Evolutionary conservation across 2,888 invertebrate genomes (phyloP), one percentile per base, ranked within the genome.

Genomic region (Scaptomyza caliginosa): DNA sequence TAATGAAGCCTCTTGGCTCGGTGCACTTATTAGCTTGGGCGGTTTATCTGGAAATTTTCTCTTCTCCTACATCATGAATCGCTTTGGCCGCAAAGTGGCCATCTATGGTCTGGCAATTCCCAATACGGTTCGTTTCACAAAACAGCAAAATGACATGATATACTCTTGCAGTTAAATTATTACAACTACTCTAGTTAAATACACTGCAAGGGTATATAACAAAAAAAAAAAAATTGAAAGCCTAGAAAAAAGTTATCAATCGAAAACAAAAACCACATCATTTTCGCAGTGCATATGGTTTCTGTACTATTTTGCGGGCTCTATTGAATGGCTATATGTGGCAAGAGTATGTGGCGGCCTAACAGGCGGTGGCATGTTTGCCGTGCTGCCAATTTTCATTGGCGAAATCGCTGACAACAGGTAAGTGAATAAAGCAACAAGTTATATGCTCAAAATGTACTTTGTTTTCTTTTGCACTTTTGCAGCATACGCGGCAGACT

Each of bases 331-430:
- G 70, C 68, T 91, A 0, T 91, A 90, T 64, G 70, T 87, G n/a
- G 90, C 90, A 4, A 77, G 91, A 10, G 56, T 89, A 3, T 80
- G 87, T 24, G 83, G 79, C 2, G 91, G 91, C 4, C 23, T 89
- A 13, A 88, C 89, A 2, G 91, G 91, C 7, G 91, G 91, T 19
- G 91, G 90, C 16, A 50, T 86, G 24, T 89, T 81, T 28, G 67
- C 89, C 5, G 82, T 87, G 0, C 52, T 91, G 30, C 91, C 91
- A 21, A 81, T 91, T 13, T 91, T 86, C 42, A 85, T 91, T 10
- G 84, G 90, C 1, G 91, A 91, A 84, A 91, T 91, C 21, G 78
- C 91, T 0, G 89, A 90, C 63, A 82, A 83, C 23, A 82, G 77
- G 91, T 91, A 65, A 86, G 88, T 78, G 51, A 2, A 10, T 45